These are phyloP conservation scores for Pectinophora gossypiella DNA, from an alignment of 1,140 invertebrate species.

Conservation along the genomic window DNA sequence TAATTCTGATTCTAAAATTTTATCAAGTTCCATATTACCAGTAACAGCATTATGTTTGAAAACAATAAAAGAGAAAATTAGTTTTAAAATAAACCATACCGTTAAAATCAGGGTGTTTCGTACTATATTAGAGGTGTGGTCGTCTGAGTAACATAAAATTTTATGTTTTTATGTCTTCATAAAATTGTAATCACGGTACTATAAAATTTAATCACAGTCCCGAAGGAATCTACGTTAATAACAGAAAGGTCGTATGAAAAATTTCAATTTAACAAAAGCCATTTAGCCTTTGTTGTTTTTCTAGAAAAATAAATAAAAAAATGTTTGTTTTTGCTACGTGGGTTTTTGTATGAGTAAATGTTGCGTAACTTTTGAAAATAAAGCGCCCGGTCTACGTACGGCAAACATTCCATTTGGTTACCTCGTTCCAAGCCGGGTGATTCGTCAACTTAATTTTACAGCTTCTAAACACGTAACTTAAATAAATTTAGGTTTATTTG, in stretches of 20 bases:
- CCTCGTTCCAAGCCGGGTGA: not conserved
- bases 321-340: not conserved
- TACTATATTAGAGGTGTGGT: not conserved
- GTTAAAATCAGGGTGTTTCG: not conserved
- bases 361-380: not conserved
- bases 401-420: not conserved
- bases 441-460: constrained; percentile 35
- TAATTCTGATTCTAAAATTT: not conserved
- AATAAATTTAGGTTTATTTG: constrained; percentile 29
- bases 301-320: too few relatives aligned
- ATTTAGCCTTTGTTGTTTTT: too few relatives aligned
- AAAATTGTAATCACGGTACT: not conserved
- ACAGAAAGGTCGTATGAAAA: too few relatives aligned
- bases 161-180: not conserved
- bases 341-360: not conserved
- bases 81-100: not conserved
- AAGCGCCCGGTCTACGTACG: not conserved
- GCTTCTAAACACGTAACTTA: constrained; percentile 36
- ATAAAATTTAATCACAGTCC: not conserved
- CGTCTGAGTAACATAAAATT: not conserved
- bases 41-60: too few relatives aligned
- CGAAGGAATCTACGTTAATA: too few relatives aligned
- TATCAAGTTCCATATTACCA: not conserved
- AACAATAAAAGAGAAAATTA: not conserved
- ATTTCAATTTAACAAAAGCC: too few relatives aligned